phyloP scores from a whole-genome alignment of 2,888 invertebrate species.

The Eumerus sabulonum region DNA sequence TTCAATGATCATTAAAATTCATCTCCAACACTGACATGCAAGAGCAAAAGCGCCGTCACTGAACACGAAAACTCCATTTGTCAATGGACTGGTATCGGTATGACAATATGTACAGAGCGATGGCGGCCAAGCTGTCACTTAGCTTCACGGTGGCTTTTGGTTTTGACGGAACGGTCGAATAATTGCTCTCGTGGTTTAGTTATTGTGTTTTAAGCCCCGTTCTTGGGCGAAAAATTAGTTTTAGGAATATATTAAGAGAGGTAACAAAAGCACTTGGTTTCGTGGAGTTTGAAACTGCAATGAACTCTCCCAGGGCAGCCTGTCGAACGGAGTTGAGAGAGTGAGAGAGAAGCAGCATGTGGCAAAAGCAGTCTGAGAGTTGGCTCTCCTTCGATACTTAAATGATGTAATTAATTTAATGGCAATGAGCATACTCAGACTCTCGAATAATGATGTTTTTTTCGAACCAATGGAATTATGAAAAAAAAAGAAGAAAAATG shows the following conservation, averaged over 20 bases:
- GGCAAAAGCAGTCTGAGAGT: conserved; percentile 38
- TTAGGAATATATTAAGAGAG: neutral
- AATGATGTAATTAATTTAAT: conserved; percentile 73
- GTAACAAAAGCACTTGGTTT: conserved; percentile 60
- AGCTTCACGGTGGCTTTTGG: conserved; percentile 12
- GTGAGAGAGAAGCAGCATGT: conserved; percentile 28
- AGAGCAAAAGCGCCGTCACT: conserved; percentile 62
- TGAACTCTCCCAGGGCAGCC: conserved; percentile 54
- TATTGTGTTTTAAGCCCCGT: neutral
- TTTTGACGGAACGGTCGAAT: conserved; percentile 34
- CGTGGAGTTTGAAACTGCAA: conserved; percentile 66
- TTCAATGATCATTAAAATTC: conserved; percentile 73
- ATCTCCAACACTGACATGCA: conserved; percentile 66
- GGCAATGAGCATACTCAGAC: conserved; percentile 70
- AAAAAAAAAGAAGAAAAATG: conserved; percentile 24
- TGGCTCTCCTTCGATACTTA: conserved; percentile 63
- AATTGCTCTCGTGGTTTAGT: conserved; percentile 28
- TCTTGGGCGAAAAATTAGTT: neutral
- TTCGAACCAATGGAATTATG: conserved; percentile 56
- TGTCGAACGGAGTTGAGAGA: conserved; percentile 62
- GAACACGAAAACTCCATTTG: conserved; percentile 63
- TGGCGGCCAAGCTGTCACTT: conserved; percentile 62
- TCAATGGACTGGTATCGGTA: conserved; percentile 48
- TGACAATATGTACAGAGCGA: conserved; percentile 47
- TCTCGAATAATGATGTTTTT: conserved; percentile 64